phyloP scores from a whole-genome alignment of 2,113 vertebrate species.

The Falcunculus frontatus region DNA sequence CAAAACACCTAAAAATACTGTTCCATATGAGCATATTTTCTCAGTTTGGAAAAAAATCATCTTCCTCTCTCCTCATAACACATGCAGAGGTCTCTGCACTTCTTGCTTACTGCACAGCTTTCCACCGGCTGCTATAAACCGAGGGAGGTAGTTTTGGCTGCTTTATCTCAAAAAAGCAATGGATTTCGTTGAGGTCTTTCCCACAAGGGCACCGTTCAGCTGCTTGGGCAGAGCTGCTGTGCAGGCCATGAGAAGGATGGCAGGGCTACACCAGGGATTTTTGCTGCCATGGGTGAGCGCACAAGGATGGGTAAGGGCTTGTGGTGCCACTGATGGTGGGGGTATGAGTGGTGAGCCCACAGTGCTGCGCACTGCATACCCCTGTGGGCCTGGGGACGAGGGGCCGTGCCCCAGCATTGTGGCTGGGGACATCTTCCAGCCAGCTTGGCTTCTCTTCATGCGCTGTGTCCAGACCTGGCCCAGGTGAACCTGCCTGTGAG shows the following conservation, averaged over 20 bases:
- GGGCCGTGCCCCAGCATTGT: fast-evolving
- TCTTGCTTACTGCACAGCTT: not conserved
- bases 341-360: fast-evolving
- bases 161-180: not conserved
- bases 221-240: not conserved
- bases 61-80: not conserved
- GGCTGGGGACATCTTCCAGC: not conserved
- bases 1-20: slow-evolving; percentile 39
- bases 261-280: not conserved
- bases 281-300: fast-evolving
- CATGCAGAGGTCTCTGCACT: not conserved
- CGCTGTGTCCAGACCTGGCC: fast-evolving
- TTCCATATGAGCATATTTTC: slow-evolving; percentile 35
- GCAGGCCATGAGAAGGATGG: not conserved
- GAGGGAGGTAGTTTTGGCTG: not conserved
- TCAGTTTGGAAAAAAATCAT: not conserved
- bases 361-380: fast-evolving
- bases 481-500: not conserved
- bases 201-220: fast-evolving
- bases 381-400: fast-evolving
- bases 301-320: fast-evolving
- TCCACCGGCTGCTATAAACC: not conserved
- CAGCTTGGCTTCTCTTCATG: not conserved
- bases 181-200: not conserved
- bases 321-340: fast-evolving